phyloP scores from a whole-genome alignment of 2,888 invertebrate species.

The Poecilus cupreus region DNA sequence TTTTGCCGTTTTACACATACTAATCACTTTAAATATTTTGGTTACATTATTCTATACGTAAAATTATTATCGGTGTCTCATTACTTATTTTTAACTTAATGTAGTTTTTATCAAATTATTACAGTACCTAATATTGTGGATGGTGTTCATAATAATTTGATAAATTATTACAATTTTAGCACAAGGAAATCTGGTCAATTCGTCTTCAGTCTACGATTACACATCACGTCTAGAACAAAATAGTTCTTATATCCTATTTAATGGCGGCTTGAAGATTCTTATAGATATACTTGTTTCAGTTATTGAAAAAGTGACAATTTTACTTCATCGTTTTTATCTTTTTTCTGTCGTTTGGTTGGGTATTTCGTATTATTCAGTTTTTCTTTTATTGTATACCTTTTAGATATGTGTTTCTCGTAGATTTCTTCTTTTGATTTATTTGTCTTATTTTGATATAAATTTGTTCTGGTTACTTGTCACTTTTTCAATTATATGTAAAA shows the following conservation, averaged over 20 bases:
- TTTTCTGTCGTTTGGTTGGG: no score
- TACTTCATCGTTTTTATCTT: not conserved
- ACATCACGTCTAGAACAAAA: not conserved
- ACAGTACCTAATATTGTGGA: no score
- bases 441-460: not conserved
- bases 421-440: not conserved
- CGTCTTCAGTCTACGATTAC: not conserved
- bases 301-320: constrained; percentile 16
- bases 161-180: constrained; percentile 22
- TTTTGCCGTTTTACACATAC: no score
- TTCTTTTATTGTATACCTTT: not conserved
- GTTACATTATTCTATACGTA: no score
- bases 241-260: not conserved
- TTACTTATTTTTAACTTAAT: not conserved
- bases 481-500: not conserved
- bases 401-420: not conserved
- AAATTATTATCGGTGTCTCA: no score
- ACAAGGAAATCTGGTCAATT: not conserved
- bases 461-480: not conserved
- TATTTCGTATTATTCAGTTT: not conserved
- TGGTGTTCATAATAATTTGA: not conserved
- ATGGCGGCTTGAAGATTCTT: not conserved
- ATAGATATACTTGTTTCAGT: not conserved
- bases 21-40: no score
- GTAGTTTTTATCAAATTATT: not conserved